Conservation (phyloP, 2,113 vertebrate species). For the Ammospiza caudacuta region DNA sequence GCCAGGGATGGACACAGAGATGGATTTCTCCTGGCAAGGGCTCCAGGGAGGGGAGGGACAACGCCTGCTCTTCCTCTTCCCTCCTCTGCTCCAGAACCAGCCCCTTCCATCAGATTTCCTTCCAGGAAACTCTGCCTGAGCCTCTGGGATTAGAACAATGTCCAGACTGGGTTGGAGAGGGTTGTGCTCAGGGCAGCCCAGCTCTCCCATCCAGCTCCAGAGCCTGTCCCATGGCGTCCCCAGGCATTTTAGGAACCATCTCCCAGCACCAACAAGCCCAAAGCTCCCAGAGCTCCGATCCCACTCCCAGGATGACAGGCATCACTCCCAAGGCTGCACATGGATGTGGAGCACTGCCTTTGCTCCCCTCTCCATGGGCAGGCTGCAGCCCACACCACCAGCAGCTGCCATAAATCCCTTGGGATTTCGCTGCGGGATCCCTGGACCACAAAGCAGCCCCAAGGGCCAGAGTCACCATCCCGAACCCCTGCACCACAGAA, state of each 20-base stretch:
- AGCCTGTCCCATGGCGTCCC: rapidly evolving
- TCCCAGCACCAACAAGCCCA: neutral
- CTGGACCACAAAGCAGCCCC: neutral
- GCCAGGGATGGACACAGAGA: neutral
- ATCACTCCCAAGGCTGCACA: neutral
- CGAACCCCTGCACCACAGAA: rapidly evolving
- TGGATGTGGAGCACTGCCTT: neutral
- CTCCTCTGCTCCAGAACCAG: neutral
- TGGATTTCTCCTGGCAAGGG: neutral
- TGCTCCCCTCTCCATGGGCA: neutral
- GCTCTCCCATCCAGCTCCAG: neutral
- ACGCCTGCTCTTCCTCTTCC: neutral
- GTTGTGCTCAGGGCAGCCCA: neutral
- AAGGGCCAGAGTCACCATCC: neutral
- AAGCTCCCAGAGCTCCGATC: neutral
- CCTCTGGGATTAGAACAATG: neutral
- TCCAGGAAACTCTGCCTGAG: neutral
- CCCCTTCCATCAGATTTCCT: constrained; percentile 1
- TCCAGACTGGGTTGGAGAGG: neutral
- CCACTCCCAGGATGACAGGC: neutral
- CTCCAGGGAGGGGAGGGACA: constrained; percentile 1
- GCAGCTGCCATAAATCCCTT: neutral
- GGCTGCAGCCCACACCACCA: neutral
- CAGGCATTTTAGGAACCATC: neutral
- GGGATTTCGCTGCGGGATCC: neutral